These are phyloP conservation scores for Dorcus hopei DNA, from an alignment of 2,888 invertebrate species.

Conservation along the genomic window DNA sequence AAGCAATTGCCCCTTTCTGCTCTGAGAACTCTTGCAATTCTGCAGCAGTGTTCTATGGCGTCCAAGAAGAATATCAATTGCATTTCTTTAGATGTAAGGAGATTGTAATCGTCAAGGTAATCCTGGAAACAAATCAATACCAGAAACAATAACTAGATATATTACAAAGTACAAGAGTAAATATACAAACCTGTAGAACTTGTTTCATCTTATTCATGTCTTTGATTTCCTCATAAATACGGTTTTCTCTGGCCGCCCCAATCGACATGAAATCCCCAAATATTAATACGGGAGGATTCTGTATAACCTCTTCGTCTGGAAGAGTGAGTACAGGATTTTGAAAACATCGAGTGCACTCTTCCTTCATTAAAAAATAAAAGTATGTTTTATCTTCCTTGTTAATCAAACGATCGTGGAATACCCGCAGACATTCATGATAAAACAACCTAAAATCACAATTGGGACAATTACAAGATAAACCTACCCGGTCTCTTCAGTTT, in stretches of 20 bases:
- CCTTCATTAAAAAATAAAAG: conserved; percentile 70
- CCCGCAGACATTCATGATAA: conserved; percentile 87
- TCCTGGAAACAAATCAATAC: conserved; percentile 55
- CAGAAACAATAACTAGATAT: not conserved
- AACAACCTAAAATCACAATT: conserved; percentile 62
- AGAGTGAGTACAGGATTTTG: conserved; percentile 58
- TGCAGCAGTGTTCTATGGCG: conserved; percentile 83
- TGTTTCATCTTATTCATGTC: conserved; percentile 67
- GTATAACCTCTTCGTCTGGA: conserved; percentile 59
- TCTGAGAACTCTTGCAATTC: conserved; percentile 78
- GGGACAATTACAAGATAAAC: not conserved
- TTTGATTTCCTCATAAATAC: conserved; percentile 80
- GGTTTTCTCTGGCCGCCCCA: conserved; percentile 66
- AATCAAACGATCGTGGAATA: conserved; percentile 87
- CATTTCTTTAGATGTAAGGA: conserved; percentile 75
- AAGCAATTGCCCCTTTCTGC: conserved; percentile 86
- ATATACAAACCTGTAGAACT: conserved; percentile 61
- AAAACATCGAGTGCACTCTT: conserved; percentile 64
- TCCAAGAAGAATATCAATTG: conserved; percentile 84
- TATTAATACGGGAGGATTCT: conserved; percentile 65
- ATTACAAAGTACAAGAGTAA: not conserved
- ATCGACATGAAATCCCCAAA: conserved; percentile 85
- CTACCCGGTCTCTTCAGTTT: not conserved
- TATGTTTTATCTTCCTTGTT: conserved; percentile 78
- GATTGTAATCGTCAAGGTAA: conserved; percentile 82